Base-by-base conservation (phyloP, 2,888 invertebrate genomes). In the Agonopterix arenella region DNA sequence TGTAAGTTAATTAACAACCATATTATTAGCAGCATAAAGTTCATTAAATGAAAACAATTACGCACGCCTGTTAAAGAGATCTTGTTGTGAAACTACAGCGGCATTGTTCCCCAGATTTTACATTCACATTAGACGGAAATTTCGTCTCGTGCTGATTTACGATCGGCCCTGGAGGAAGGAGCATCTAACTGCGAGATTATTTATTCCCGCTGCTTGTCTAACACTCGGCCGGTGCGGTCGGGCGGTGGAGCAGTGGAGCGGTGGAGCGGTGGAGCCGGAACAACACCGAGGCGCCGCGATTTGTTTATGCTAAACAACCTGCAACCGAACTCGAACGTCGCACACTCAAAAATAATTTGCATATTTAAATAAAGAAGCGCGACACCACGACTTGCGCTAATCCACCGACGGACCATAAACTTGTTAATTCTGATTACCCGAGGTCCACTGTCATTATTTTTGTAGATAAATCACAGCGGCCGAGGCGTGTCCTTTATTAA, bases 241-340 rank as follows among this genome's bases (percentile, higher is more conserved):
- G 28, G 44, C 7, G 28, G 28, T 28, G 28, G 28, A 28, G 28
- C 28, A 7, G 28, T 28, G 28, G 28, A 40, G 40, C n/a, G 40
- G 40, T 40, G 40, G n/a, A 5, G 28, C 28, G 53, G 44, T 53
- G 53, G 40, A n/a, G 46, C 37, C 53, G 58, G 58, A 61, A 62
- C 59, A 64, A 59, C 55, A 57, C 36, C 55, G 62, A 60, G 63
- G 57, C 62, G 59, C 62, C 61, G 53, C 73, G 75, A 80, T 80
- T 82, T 81, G 80, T 82, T 80, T 81, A 82, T 82, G 81, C 74
- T 80, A 80, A 84, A 75, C 73, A 76, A 76, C 68, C 62, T 75
- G 70, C 73, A 76, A 70, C 73, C 64, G 51, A 77, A 78, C 75
- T 75, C 63, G 59, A 66, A 64, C 66, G 62, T 60, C 62, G 75